phyloP scores from a whole-genome alignment of 2,888 invertebrate species.

The Calameuta idolon region DNA sequence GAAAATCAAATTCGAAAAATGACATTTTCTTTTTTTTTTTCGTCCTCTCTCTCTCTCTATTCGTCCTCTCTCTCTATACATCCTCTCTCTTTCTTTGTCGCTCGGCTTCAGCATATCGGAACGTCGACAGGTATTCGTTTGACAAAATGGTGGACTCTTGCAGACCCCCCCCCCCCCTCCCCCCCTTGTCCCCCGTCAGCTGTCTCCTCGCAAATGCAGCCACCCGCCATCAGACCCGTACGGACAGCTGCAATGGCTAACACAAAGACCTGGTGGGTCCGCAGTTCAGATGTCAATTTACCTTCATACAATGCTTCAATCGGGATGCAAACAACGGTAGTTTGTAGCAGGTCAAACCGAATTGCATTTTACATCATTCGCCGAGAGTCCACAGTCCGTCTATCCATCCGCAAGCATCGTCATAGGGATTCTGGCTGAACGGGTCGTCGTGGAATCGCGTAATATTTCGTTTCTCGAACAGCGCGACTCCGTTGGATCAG shows the following conservation, averaged over 20 bases:
- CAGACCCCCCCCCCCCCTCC: background rate
- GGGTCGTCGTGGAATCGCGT: background rate
- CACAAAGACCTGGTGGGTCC: slow-evolving; percentile 22
- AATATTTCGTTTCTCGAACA: background rate
- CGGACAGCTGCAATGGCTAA: background rate
- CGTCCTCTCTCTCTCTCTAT: slow-evolving; percentile 6
- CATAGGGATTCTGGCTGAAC: background rate
- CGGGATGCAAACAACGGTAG: slow-evolving; percentile 60
- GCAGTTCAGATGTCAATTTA: slow-evolving; percentile 61
- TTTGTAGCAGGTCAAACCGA: slow-evolving; percentile 41
- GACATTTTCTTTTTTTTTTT: background rate
- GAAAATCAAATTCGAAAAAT: background rate
- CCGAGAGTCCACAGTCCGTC: background rate
- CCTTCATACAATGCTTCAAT: slow-evolving; percentile 61
- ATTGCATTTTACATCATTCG: slow-evolving; percentile 55
- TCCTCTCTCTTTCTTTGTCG: background rate
- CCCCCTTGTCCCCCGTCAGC: background rate
- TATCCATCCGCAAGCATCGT: background rate
- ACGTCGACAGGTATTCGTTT: background rate
- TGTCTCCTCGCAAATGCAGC: background rate
- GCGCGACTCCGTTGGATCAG: background rate
- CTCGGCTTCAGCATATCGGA: background rate
- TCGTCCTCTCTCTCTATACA: slow-evolving; percentile 15
- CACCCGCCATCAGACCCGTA: background rate
- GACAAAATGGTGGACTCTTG: background rate